Evolutionary conservation across 2,888 invertebrate species (phyloP).

Genomic region (Alloscopus bannaensis): DNA sequence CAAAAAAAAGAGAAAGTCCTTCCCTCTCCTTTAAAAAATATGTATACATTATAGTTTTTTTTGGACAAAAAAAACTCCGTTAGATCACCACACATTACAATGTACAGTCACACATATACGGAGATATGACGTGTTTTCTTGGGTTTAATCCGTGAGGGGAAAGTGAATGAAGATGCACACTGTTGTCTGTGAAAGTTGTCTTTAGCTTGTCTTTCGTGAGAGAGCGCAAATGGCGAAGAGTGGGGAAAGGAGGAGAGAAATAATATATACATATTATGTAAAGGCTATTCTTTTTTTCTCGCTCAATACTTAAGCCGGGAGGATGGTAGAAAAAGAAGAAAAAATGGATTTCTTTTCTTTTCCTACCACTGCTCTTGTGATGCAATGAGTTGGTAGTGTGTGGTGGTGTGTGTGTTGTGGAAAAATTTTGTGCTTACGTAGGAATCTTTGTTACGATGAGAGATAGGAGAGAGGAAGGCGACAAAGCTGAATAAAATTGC

Average conservation of each 20-base stretch:
- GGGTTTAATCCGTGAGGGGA: background rate
- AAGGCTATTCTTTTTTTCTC: slow-evolving; percentile 26
- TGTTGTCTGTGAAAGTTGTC: no score
- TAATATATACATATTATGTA: background rate
- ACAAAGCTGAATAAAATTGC: slow-evolving; percentile 45
- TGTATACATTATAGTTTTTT: background rate
- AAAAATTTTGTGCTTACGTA: slow-evolving; percentile 7
- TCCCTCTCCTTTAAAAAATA: background rate
- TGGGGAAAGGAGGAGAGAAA: slow-evolving; percentile 4
- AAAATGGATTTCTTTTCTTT: slow-evolving; percentile 19
- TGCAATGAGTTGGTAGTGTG: slow-evolving; percentile 19
- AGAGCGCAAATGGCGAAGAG: no score
- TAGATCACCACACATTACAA: no score
- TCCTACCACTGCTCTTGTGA: no score
- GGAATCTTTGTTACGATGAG: slow-evolving; percentile 4
- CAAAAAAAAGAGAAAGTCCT: background rate
- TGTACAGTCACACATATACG: no score
- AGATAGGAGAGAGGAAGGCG: slow-evolving; percentile 35
- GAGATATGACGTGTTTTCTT: no score
- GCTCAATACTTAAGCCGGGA: slow-evolving; percentile 24
- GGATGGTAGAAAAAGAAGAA: slow-evolving; percentile 10
- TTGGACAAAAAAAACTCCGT: background rate
- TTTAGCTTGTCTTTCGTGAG: slow-evolving; percentile 6
- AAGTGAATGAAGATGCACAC: slow-evolving; percentile 6
- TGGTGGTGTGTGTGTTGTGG: no score